These are phyloP conservation scores for Palythoa grandiflora DNA, from an alignment of 92 coral and sea anemone genomes.

Conservation along the genomic window DNA sequence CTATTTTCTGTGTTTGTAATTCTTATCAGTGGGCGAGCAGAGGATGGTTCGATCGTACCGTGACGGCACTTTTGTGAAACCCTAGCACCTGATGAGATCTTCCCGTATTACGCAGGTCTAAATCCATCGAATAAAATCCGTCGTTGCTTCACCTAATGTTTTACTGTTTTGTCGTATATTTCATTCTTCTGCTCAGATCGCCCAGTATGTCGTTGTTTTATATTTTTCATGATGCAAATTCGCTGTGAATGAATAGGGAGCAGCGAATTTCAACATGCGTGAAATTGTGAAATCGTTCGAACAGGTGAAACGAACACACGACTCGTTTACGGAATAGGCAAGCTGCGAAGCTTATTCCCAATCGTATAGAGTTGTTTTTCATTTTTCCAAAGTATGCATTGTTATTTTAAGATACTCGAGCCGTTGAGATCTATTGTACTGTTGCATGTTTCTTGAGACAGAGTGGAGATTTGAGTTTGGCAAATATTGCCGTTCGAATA, in stretches of 20 bases:
- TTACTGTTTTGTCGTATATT: neutral
- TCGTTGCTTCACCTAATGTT: neutral
- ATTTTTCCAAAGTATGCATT: neutral
- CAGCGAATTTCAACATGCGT: neutral
- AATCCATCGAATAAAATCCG: neutral
- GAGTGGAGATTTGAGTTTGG: constrained; percentile 1
- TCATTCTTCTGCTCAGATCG: neutral
- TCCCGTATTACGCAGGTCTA: neutral
- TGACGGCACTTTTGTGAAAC: constrained; percentile 23
- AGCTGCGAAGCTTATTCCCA: neutral
- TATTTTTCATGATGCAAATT: neutral
- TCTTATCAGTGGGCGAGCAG: neutral
- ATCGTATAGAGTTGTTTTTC: neutral
- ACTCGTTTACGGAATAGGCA: neutral
- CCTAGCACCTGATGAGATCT: neutral
- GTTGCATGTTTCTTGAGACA: neutral
- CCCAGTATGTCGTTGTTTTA: neutral
- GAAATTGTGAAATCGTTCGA: neutral
- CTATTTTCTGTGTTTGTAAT: neutral
- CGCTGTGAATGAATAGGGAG: neutral
- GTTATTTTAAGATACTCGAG: neutral
- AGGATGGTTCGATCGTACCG: neutral
- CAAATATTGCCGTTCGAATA: neutral
- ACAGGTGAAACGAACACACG: neutral
- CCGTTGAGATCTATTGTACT: neutral